A percentile compares a stretch with the other conserved stretches of the same genome.
Evolutionary conservation across 2,888 invertebrate genomes (phyloP).

Genomic region (Chrysolina oricalcia): DNA sequence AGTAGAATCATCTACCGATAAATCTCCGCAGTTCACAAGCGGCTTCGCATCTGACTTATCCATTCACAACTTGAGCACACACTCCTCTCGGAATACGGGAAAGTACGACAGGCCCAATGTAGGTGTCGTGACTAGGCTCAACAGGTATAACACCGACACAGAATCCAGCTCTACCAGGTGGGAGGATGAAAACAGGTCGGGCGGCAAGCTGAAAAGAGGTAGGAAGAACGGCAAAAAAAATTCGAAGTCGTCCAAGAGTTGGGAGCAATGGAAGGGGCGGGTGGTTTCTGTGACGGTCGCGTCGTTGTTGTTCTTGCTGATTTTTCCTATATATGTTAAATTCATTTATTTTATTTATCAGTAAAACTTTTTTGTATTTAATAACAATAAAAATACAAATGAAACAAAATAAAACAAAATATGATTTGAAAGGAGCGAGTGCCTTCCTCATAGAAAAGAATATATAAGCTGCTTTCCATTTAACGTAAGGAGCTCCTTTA

Average conservation of each 20-base stretch:
- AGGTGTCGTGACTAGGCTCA: constrained; percentile 66
- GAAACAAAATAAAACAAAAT: too few species aligned
- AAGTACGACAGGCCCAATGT: constrained; percentile 66
- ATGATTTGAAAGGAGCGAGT: too few species aligned
- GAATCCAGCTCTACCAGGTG: constrained; percentile 55
- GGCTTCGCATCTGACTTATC: constrained; percentile 50
- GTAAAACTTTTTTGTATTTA: too few species aligned
- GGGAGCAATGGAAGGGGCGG: constrained; percentile 67
- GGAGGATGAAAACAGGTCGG: constrained; percentile 50
- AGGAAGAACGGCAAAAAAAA: constrained; percentile 51
- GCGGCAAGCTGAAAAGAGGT: constrained; percentile 48
- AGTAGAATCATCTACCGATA: too few species aligned
- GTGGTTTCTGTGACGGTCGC: not conserved
- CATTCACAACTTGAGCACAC: constrained; percentile 43
- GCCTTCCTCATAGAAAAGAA: too few species aligned
- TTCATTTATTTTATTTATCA: too few species aligned
- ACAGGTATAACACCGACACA: constrained; percentile 57
- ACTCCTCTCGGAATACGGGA: constrained; percentile 28
- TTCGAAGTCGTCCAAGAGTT: constrained; percentile 59
- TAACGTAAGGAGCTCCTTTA: too few species aligned
- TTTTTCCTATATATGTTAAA: too few species aligned
- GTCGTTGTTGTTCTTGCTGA: too few species aligned
- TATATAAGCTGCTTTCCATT: too few species aligned
- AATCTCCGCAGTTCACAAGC: too few species aligned
- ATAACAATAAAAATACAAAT: too few species aligned